Conservation (phyloP, 1,140 invertebrate species). For the Thaumetopoea pityocampa region DNA sequence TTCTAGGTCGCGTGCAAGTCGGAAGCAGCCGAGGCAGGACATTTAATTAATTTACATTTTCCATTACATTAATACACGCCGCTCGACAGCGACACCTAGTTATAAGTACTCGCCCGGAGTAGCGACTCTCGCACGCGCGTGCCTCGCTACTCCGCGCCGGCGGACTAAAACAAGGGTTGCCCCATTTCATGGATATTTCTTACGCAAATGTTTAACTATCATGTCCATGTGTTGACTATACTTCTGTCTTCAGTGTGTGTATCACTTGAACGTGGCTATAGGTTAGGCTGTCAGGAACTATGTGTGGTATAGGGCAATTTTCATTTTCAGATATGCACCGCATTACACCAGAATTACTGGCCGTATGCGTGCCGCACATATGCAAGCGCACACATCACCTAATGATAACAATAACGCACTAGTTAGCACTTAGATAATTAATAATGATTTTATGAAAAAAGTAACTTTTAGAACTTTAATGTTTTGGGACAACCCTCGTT, state of each 20-base stretch:
- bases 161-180: constrained; percentile 72
- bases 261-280: constrained; percentile 48
- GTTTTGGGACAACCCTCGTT: constrained; percentile 76
- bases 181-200: constrained; percentile 75
- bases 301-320: constrained; percentile 75
- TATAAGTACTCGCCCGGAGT: constrained; percentile 38
- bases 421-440: constrained; percentile 72
- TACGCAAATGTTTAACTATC: constrained; percentile 65
- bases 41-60: constrained; percentile 44
- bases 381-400: constrained; percentile 75
- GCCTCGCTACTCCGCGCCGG: constrained; percentile 33
- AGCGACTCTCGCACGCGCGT: constrained; percentile 32
- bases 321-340: constrained; percentile 75
- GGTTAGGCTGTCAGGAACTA: constrained; percentile 63
- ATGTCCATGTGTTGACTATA: constrained; percentile 71
- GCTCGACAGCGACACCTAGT: constrained; percentile 34
- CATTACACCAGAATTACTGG: constrained; percentile 76
- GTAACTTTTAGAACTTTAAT: constrained; percentile 63
- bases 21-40: constrained; percentile 34
- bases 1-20: constrained; percentile 52
- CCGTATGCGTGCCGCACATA: constrained; percentile 75
- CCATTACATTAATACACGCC: constrained; percentile 43
- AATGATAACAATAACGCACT: constrained; percentile 69
- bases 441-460: constrained; percentile 57
- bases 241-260: constrained; percentile 70